Conservation (phyloP, 1,140 invertebrate genomes). For the Drosophila ogumai region DNA sequence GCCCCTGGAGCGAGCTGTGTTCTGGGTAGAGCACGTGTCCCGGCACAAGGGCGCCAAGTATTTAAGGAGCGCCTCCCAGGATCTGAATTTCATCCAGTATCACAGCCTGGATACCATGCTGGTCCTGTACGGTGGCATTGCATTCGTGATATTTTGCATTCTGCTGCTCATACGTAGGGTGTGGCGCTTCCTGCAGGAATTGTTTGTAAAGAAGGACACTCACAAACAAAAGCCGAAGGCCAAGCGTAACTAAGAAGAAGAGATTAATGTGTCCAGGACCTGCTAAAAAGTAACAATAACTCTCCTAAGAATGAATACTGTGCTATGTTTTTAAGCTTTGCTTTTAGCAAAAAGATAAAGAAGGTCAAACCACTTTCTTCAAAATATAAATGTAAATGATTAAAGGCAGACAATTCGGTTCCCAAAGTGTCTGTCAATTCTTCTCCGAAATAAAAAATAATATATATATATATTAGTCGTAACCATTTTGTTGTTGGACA, state of each 20-base stretch:
- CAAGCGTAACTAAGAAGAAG: slow-evolving; percentile 17
- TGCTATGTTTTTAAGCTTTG: background rate
- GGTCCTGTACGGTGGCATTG: slow-evolving; percentile 65
- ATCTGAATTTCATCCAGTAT: slow-evolving; percentile 87
- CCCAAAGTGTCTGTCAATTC: background rate
- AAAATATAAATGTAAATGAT: background rate
- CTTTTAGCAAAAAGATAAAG: background rate
- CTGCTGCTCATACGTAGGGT: slow-evolving; percentile 42
- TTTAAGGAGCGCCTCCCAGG: slow-evolving; percentile 85
- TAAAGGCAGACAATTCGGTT: background rate
- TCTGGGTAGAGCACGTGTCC: slow-evolving; percentile 89
- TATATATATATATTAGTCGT: background rate
- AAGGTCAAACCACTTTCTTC: background rate
- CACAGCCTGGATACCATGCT: slow-evolving; percentile 86
- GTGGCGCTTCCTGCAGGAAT: slow-evolving; percentile 37
- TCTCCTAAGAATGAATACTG: background rate
- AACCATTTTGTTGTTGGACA: slow-evolving; percentile 14
- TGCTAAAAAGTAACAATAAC: background rate
- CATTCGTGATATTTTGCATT: slow-evolving; percentile 52
- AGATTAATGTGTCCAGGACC: background rate
- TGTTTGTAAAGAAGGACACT: slow-evolving; percentile 25
- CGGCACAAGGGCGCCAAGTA: slow-evolving; percentile 86
- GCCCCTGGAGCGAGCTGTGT: slow-evolving; percentile 89
- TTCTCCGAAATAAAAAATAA: slow-evolving; percentile 2
- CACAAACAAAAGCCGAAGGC: slow-evolving; percentile 14